Evolutionary conservation across 1,140 invertebrate species (phyloP), one percentile per base, ranked within the genome.

Genomic region (Zaprionus vittiger): DNA sequence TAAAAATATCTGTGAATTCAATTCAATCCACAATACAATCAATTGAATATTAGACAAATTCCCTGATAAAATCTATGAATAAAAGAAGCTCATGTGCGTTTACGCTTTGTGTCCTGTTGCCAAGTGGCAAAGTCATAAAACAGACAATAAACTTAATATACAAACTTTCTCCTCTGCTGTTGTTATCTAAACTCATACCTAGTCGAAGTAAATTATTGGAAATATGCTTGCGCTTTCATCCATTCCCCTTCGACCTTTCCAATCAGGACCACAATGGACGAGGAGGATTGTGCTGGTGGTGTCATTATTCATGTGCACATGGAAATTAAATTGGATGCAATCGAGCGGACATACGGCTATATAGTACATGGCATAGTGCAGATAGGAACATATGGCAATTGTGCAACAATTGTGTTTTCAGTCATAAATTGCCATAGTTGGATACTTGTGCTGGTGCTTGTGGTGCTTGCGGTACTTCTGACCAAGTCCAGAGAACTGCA

Each of bases 401-500:
- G 44, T 80, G 83, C 54, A 62, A 54, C 26, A 41, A 72, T 71
- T 73, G 78, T 77, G 41, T 47, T 69, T 62, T 65, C 20, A 28
- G 56, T 15, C 64, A 59, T 69, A 78, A 75, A 74, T 78, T 76
- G 57, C 15, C 20, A 31, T 24, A 65, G 55, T 66, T 20, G 61
- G 52, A 47, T 66, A 60, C 31, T 47, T 78, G 78, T 77, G 80
- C 5, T 68, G 56, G 31, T 68, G 37, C 37, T 38, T 15, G 37
- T 68, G 56, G 31, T 68, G 37, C 37, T 38, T 15, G 37, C 15
- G 31, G 2, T 75, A 44, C 55, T 72, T 84, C 73, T 68, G 79
- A 77, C 75, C 75, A 85, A 79, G 60, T 86, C 20, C 24, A 34
- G 60, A 67, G 41, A 78, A 72, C 82, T 56, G 74, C 70, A 41